Evolutionary conservation across 2,888 invertebrate species (phyloP).

Genomic region (Bedellia somnulentella): DNA sequence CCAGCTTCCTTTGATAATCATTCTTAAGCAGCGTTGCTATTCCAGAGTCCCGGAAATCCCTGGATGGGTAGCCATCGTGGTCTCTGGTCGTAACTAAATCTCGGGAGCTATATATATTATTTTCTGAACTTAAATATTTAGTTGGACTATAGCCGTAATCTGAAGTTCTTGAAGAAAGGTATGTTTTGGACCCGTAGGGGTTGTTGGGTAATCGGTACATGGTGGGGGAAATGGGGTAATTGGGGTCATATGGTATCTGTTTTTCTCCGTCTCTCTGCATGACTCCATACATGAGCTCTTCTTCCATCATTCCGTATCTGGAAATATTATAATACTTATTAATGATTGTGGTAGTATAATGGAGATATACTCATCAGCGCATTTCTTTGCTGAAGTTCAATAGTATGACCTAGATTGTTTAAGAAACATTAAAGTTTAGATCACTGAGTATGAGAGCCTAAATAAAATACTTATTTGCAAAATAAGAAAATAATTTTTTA

Average conservation of each 20-base stretch:
- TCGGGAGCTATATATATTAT: slow-evolving; percentile 38
- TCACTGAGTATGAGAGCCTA: too few species aligned
- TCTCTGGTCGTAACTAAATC: slow-evolving; percentile 32
- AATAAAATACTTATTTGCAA: too few species aligned
- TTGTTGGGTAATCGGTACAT: slow-evolving; percentile 48
- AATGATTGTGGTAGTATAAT: not conserved
- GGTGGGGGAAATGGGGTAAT: slow-evolving; percentile 50
- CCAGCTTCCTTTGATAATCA: slow-evolving; percentile 52
- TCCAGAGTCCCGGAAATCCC: slow-evolving; percentile 49
- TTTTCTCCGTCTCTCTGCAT: slow-evolving; percentile 40
- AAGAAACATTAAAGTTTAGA: too few species aligned
- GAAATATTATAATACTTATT: slow-evolving; percentile 2
- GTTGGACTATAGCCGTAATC: slow-evolving; percentile 54
- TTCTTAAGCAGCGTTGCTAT: slow-evolving; percentile 56
- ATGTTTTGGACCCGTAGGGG: slow-evolving; percentile 53
- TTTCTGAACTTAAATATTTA: slow-evolving; percentile 36
- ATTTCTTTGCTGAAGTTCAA: too few species aligned
- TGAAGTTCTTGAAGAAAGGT: slow-evolving; percentile 40
- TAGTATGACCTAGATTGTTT: too few species aligned
- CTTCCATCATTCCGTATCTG: slow-evolving; percentile 52
- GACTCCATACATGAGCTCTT: slow-evolving; percentile 48
- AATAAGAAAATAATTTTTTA: too few species aligned
- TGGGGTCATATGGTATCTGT: slow-evolving; percentile 47
- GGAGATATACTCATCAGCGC: not conserved
- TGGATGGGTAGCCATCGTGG: slow-evolving; percentile 40